Percentiles rank a stretch among this genome's conserved stretches.
phyloP scores from a whole-genome alignment of 2,888 invertebrate species.

The Nineta flava region DNA sequence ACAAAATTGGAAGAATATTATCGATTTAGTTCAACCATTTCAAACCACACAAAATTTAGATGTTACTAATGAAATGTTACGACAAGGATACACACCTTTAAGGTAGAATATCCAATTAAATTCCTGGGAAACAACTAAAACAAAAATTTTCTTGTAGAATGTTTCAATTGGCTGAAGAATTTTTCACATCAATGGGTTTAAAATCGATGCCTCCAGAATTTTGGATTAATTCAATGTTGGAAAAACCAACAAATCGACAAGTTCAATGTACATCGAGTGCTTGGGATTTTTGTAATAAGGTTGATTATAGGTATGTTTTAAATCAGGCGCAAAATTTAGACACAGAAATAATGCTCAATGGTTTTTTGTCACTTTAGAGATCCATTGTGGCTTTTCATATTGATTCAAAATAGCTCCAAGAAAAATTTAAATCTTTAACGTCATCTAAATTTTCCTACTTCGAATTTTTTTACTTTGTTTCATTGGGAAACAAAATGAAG shows the following conservation, averaged over 20 bases:
- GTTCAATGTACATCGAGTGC: constrained; percentile 62
- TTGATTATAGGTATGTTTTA: constrained; percentile 57
- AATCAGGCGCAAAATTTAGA: too few species aligned
- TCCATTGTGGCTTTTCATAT: too few species aligned
- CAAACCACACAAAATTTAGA: constrained; percentile 52
- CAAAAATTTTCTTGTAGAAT: constrained; percentile 33
- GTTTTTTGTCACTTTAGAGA: too few species aligned
- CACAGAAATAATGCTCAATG: too few species aligned
- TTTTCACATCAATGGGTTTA: constrained; percentile 65
- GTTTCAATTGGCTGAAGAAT: constrained; percentile 71
- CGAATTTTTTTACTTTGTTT: too few species aligned
- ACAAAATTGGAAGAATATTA: constrained; percentile 64
- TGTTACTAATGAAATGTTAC: constrained; percentile 60
- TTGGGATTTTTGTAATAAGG: constrained; percentile 74
- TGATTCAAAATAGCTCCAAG: too few species aligned
- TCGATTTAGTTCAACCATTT: constrained; percentile 60
- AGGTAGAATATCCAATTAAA: constrained; percentile 28
- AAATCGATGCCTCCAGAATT: constrained; percentile 69
- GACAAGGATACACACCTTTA: constrained; percentile 56
- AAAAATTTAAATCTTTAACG: too few species aligned
- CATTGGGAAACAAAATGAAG: too few species aligned
- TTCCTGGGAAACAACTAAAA: neutral
- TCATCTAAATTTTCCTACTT: too few species aligned
- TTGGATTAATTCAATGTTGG: constrained; percentile 69
- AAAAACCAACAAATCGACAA: constrained; percentile 52